A percentile compares a stretch with the other conserved stretches of the same genome.
Evolutionary conservation across 2,888 invertebrate genomes (phyloP).

Genomic region (Eristalinus sepulchralis): DNA sequence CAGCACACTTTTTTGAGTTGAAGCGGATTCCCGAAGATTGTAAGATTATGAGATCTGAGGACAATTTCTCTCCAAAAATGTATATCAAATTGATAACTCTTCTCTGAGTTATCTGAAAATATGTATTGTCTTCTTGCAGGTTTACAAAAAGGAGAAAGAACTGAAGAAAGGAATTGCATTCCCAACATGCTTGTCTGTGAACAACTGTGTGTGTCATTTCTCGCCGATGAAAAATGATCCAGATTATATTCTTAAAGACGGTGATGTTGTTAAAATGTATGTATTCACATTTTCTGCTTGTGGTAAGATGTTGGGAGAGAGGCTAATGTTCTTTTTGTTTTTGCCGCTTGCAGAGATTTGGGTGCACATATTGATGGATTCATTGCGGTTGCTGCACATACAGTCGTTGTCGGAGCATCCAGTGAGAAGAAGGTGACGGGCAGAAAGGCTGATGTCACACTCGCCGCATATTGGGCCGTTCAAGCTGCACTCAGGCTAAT

Average conservation of each 20-base stretch:
- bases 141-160: conserved; percentile 98
- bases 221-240: conserved; percentile 97
- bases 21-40: conserved; percentile 77
- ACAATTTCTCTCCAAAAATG: conserved; percentile 43
- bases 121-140: conserved; percentile 73
- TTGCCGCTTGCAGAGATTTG: conserved; percentile 91
- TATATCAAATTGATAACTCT: background rate
- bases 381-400: conserved; percentile 98
- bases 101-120: background rate
- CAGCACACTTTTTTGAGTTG: conserved; percentile 65
- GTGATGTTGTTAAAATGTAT: conserved; percentile 98
- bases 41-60: conserved; percentile 82
- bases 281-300: conserved; percentile 75
- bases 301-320: too few relatives aligned
- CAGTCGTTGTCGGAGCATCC: conserved; percentile 92
- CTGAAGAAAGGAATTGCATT: conserved; percentile 99
- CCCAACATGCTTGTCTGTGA: conserved; percentile 98
- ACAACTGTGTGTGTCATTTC: conserved; percentile 99
- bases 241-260: conserved; percentile 91
- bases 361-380: conserved; percentile 99
- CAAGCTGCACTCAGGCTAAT: conserved; percentile 97
- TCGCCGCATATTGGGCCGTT: conserved; percentile 97
- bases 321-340: background rate
- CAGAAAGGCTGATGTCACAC: conserved; percentile 94
- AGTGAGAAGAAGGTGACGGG: conserved; percentile 90